Base-by-base conservation (phyloP, 2,113 vertebrate species). In the Camelus dromedarius region DNA sequence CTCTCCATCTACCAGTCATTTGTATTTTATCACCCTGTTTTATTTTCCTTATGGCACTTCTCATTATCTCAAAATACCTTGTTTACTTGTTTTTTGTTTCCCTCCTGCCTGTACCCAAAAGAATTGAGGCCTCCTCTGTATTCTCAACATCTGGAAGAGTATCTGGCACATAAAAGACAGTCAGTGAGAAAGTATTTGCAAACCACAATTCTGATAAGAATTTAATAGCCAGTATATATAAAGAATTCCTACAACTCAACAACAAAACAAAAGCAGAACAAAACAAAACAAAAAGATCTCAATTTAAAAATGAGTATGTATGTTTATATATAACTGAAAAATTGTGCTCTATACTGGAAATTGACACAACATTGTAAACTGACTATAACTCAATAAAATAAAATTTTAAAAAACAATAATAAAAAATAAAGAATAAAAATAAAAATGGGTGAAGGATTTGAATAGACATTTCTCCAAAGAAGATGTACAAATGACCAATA, bases 71-170 rank as follows among this genome's bases (percentile, higher is more conserved):
- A 76, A 52, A 67, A 15, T 42, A 89, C 42, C 6, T 66, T 75
- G 38, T 64, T 75, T 88, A 24, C 84, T 76, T 76, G 13, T 77
- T 75, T 93, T n/a, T 24, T 93, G 50, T 84, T 93, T 85, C 56
- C 48, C 48, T 84, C 79, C 48, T 73, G 64, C 67, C 48, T 80
- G 22, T 56, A 84, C 30, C 42, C 48, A 52, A 96, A 18, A 77
- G 18, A 91, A 75, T 73, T 85, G 32, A 83, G 30, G 6, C 46
- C 14, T 75, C 60, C 48, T 93, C 28, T 91, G 2, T 80, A 48
- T 60, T 60, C 26, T 85, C 48, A 75, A 48, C n/a, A 42, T 54
- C 46, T 76, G 81, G 15, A 89, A 64, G 28, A 82, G 16, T 42
- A 20, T 35, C 72, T 89, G 56, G 72, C n/a, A 92, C 46, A 81